A percentile compares a stretch with the other conserved stretches of the same genome.
Conservation (phyloP, 2,888 invertebrate species). For the Fragum sueziense region DNA sequence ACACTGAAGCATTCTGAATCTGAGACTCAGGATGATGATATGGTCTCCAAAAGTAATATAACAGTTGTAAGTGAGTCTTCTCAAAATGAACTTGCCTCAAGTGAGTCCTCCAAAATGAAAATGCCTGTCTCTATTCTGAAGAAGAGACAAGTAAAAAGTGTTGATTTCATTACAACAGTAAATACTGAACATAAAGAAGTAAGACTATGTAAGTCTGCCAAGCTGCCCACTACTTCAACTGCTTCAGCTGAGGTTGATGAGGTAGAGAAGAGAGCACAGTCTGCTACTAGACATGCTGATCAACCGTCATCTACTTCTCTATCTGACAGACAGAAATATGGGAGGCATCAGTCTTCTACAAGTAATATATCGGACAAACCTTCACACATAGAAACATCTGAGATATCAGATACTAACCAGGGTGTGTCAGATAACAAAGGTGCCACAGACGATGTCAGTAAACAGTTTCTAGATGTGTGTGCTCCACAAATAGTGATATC, state of each 20-base stretch:
- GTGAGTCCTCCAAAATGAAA: background rate
- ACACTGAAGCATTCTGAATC: background rate
- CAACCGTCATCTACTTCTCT: background rate
- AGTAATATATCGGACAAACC: background rate
- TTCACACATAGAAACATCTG: too few relatives aligned
- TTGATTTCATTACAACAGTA: background rate
- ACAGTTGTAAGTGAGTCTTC: background rate
- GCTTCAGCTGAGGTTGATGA: background rate
- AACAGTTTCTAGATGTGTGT: background rate
- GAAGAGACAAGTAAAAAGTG: background rate
- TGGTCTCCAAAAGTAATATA: background rate
- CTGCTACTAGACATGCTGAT: constrained; percentile 15
- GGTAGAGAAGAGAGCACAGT: constrained; percentile 18
- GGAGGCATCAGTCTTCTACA: background rate
- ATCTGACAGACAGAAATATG: constrained; percentile 2
- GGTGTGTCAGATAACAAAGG: background rate
- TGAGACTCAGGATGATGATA: background rate
- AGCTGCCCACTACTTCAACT: background rate
- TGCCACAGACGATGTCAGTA: background rate
- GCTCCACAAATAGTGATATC: background rate
- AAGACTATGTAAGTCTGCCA: constrained; percentile 10
- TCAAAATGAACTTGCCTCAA: background rate
- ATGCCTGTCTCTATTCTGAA: constrained; percentile 1
- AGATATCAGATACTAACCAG: background rate
- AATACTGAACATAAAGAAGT: constrained; percentile 9